A percentile compares a stretch with the other conserved stretches of the same genome.
Conservation (phyloP, 2,797 vertebrate genomes). For the Oreonectes daqikongensis region DNA sequence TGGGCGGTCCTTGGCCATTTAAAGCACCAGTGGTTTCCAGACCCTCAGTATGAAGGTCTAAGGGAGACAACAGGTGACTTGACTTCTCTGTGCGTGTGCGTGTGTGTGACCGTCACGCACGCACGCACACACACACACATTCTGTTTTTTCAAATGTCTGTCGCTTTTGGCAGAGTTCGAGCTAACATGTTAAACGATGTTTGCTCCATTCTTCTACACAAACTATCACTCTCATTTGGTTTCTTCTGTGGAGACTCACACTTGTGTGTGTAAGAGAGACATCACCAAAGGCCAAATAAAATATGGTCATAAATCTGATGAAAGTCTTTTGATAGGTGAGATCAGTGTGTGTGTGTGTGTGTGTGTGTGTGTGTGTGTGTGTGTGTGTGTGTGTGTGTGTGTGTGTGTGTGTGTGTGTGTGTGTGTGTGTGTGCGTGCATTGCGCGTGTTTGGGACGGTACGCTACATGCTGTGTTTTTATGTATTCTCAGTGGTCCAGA, state of each 20-base stretch:
- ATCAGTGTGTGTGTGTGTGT: conserved; percentile 12
- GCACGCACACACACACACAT: too few relatives aligned
- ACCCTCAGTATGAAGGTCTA: too few relatives aligned
- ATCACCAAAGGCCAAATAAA: conserved; percentile 48
- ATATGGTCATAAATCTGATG: conserved; percentile 46
- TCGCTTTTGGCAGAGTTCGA: background rate
- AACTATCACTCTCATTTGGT: conserved; percentile 4
- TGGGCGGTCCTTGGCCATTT: too few relatives aligned
- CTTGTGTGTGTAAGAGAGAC: background rate
- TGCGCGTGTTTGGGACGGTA: conserved; percentile 25
- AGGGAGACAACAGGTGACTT: too few relatives aligned
- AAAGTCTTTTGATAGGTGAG: conserved; percentile 8
- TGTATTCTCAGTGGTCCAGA: conserved; percentile 4
- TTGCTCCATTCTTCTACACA: conserved; percentile 9
- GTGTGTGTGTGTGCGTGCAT: conserved; percentile 19
- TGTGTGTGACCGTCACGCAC: too few relatives aligned
- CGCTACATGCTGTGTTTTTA: conserved; percentile 21
- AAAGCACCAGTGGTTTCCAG: too few relatives aligned
- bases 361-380: conserved; percentile 14
- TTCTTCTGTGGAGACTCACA: conserved; percentile 22
- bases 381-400: conserved; percentile 21
- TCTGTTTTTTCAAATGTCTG: too few relatives aligned
- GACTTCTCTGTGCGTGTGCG: too few relatives aligned
- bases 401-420: conserved; percentile 7
- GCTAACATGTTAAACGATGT: conserved; percentile 7